Base-by-base conservation (phyloP, 2,113 vertebrate species). In the Cheilinus undulatus region DNA sequence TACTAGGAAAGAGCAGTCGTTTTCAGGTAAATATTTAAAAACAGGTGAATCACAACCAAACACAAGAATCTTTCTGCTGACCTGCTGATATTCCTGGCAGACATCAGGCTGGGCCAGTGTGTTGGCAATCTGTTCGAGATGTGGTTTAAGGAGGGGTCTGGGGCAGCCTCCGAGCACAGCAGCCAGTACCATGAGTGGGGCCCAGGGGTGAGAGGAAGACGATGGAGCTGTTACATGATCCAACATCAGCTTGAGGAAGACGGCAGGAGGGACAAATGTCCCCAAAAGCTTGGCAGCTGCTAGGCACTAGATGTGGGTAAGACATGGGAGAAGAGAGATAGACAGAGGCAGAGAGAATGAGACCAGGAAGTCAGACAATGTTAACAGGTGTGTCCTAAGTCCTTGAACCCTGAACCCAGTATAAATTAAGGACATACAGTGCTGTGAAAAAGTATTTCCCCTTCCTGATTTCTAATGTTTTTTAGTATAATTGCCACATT, bases 241-340 rank as follows among this genome's bases (percentile, higher is more conserved):
- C 72, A 95, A 76, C 54, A 96, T 86, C 74, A 99, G 89, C 83
- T 93, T 97, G 88, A 99, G 88, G 7, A 94, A 95, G 23, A 96
- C 96, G 1, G 93, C 94, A 0, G 97, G 95, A 83, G 73, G 94
- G 52, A 99, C 96, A 66, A 99, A 99, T 0, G 61, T 92, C 19
- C 97, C 98, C 7, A 98, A 73, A 43, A 97, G 85, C 85, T 95
- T 93, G 0, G 96, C 96, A 0, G 95, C 94, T 74, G 92, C 92
- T 56, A 90, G 58, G 79, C 95, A 91, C 97, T 99, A 45, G 70
- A 71, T 17, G 77, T 76, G 1, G 69, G 69, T 22, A n/a, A n/a
- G n/a, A 60, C 8, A 67, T n/a, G n/a, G n/a, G 64, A 68, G 52
- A 8, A 63, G 3, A 45, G 53, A 71, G 46, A 46, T 30, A 56